These are phyloP conservation scores for Synanceia verrucosa DNA, from an alignment of 2,797 vertebrate genomes.

Conservation along the genomic window DNA sequence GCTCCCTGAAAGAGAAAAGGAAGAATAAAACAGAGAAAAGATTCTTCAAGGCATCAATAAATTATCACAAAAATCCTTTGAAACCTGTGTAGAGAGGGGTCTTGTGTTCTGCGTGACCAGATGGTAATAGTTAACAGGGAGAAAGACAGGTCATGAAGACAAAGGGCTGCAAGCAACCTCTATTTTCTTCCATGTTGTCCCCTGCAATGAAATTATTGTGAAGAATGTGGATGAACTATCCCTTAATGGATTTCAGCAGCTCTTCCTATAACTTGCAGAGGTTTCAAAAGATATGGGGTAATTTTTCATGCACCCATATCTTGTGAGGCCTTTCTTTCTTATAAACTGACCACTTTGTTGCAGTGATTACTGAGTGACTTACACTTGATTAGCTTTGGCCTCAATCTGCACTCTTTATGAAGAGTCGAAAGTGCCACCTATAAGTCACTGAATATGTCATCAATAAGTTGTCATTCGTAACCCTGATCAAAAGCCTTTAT, in stretches of 20 bases:
- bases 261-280: neutral
- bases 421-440: neutral
- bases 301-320: neutral
- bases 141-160: neutral
- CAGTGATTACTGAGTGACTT: neutral
- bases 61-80: neutral
- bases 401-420: neutral
- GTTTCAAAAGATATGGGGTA: neutral
- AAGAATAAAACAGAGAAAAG: neutral
- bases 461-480: neutral
- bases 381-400: neutral
- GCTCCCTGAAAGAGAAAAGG: neutral
- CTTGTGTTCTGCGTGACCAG: slow-evolving; percentile 6
- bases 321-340: neutral
- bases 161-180: neutral
- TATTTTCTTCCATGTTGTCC: neutral
- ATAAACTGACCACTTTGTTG: neutral
- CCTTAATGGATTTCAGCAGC: slow-evolving; percentile 13
- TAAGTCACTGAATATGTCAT: neutral
- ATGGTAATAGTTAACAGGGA: slow-evolving; percentile 18
- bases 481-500: too few relatives aligned
- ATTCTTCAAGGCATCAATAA: neutral
- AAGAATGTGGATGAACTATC: slow-evolving; percentile 3
- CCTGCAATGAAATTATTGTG: slow-evolving; percentile 4
- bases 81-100: neutral